Evolutionary conservation across 1,140 invertebrate species (phyloP).

Genomic region (Akabosia matsudoensis): DNA sequence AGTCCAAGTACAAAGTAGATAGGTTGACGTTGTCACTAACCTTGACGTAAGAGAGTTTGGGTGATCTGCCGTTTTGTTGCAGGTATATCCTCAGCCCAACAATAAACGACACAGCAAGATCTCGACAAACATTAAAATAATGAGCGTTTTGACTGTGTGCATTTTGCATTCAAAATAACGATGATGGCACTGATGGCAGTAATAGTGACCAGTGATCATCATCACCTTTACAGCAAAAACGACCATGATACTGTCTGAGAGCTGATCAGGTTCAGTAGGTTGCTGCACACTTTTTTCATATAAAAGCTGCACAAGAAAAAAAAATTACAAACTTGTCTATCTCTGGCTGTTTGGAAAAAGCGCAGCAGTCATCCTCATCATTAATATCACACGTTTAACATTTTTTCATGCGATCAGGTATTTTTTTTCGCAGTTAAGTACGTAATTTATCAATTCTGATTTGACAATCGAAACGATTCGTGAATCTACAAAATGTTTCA

Average conservation of each 20-base stretch:
- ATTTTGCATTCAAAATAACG: slow-evolving; percentile 1
- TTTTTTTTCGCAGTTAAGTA: not conserved
- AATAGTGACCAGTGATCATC: too few species aligned
- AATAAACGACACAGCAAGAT: not conserved
- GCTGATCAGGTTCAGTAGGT: not conserved
- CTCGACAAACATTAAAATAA: slow-evolving; percentile 5
- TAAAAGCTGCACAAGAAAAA: too few species aligned
- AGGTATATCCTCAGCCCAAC: not conserved
- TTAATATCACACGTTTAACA: too few species aligned
- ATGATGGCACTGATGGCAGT: not conserved
- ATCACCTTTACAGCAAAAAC: not conserved
- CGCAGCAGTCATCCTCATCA: too few species aligned
- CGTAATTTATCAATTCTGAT: not conserved
- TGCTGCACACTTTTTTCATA: not conserved
- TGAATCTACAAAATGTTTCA: not conserved
- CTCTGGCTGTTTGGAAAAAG: too few species aligned
- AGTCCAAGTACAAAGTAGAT: not conserved
- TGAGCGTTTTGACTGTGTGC: slow-evolving; percentile 3
- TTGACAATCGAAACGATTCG: not conserved
- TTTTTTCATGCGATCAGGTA: too few species aligned
- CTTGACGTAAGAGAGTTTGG: not conserved
- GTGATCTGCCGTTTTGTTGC: slow-evolving; percentile 1
- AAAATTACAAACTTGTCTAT: too few species aligned
- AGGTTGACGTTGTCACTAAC: not conserved
- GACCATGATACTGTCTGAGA: not conserved